Evolutionary conservation across 2,888 invertebrate species (phyloP).

Genomic region (Hetaerina titia): DNA sequence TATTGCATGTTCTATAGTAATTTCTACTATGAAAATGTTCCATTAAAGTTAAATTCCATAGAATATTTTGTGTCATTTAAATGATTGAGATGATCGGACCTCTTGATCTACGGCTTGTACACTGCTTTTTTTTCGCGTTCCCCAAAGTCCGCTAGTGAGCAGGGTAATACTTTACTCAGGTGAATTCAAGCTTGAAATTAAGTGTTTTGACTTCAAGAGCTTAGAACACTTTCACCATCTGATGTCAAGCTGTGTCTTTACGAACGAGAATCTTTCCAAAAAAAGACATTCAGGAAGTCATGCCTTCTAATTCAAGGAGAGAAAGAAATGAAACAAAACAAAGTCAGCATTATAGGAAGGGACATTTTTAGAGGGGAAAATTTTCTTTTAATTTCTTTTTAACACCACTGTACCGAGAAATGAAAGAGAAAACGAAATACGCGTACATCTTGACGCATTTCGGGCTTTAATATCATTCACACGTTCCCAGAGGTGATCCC

Average conservation of each 20-base stretch:
- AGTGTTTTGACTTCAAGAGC: not conserved
- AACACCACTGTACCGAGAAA: not conserved
- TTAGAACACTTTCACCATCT: not conserved
- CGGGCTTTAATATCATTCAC: not conserved
- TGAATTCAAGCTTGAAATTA: not conserved
- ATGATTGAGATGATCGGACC: no score
- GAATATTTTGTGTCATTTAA: no score
- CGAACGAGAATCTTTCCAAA: not conserved
- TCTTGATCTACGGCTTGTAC: no score
- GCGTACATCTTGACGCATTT: not conserved
- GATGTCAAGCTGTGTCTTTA: not conserved
- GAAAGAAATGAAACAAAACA: not conserved
- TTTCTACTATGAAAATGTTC: no score
- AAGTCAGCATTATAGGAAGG: not conserved
- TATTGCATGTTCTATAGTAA: no score
- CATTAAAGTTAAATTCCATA: no score
- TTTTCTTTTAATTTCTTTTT: not conserved
- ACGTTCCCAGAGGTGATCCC: not conserved
- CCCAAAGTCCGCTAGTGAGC: no score
- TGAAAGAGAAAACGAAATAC: constrained; percentile 10
- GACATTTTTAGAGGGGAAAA: not conserved
- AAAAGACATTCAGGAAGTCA: not conserved
- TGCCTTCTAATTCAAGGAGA: not conserved
- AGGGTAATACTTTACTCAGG: not conserved
- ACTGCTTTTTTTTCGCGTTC: no score